Base-by-base conservation (phyloP, 35 echinoderm and acorn worm genomes). In the Acanthaster planci region DNA sequence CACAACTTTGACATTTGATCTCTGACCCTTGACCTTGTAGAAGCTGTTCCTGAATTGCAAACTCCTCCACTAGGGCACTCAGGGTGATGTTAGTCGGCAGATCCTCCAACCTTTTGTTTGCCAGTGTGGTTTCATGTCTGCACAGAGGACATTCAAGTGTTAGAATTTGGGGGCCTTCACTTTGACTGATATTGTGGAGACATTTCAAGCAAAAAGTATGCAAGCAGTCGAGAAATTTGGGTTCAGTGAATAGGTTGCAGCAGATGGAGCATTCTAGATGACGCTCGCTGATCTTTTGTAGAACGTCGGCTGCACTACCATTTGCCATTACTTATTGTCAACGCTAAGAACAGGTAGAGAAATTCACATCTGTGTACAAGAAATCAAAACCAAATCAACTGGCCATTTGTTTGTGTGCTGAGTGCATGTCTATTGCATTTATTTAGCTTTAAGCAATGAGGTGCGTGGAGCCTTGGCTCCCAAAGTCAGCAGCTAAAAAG, bases 201-300 rank as follows among this genome's bases (percentile, higher is more conserved):
- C 64, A 72, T 21, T 68, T 72, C 21, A 72, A 34, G 5, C 64
- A 72, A 72, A 72, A 72, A 31, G 64, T 72, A 34, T 72, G 64
- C n/a, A 72, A 16, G 30, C 64, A 72, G 29, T 72, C 64, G 10
- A 72, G 64, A 72, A 72, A 26, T 72, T 72, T 72, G 29, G 64
- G 64, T 31, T 72, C 26, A 26, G 26, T 29, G 34, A 72, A 72
- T 14, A 27, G 26, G 64, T 21, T 34, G 14, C 10, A n/a, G 34
- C 64, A 72, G 10, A 72, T 30, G 7, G 64, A 26, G 34, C 64
- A 72, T 72, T 72, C 64, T 31, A 72, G 64, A 72, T 72, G 64
- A 72, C 34, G 26, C 30, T 34, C 34, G 64, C 64, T 29, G 23
- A 72, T 72, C 64, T 72, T 72, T 26, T 26, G 21, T 15, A 0